Evolutionary conservation across 1,140 invertebrate genomes (phyloP), one percentile per base, ranked within the genome.

Genomic region (Micrasema longulum): DNA sequence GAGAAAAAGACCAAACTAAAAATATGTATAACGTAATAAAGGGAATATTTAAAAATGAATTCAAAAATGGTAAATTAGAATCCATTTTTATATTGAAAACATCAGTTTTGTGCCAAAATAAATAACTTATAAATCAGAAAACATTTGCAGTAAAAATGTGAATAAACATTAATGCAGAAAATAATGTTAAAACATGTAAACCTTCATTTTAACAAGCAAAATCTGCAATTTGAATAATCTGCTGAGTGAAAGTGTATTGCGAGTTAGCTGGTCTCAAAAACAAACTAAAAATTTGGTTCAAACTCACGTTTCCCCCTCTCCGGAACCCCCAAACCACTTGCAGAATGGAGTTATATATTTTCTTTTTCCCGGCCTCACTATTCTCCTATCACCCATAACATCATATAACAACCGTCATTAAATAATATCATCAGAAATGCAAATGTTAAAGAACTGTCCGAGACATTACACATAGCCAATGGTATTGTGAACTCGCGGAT

Each of bases 281-380:
- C 55, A 60, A 60, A 60, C 35, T 60, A 41, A 60, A 20, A 60
- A 43, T 18, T 41, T 38, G 31, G 10, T 4, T 22, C 65, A 31
- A 31, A 76, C 74, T 76, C 68, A 76, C 74, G 71, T 73, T 72
- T 71, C 62, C 45, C 52, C 62, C 36, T 57, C 60, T 50, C 53
- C 67, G 18, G 43, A 35, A 53, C 62, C 63, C 35, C 45, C 48
- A 23, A 72, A 63, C 45, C 68, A 67, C 50, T 68, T 68, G 41
- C 22, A 16, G 53, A 76, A 73, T 35, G 74, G 74, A 62, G 48
- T 53, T 65, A 43, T 73, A 73, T 20, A 73, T 65, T 73, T 76
- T 76, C 68, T 41, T 68, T 72, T 76, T 36, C 65, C 68, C 14
- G 66, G 41, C 12, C 60, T 71, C 47, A 69, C 57, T 48, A 76